Evolutionary conservation across 1,140 invertebrate genomes (phyloP).

Genomic region (Brachionus calyciflorus): DNA sequence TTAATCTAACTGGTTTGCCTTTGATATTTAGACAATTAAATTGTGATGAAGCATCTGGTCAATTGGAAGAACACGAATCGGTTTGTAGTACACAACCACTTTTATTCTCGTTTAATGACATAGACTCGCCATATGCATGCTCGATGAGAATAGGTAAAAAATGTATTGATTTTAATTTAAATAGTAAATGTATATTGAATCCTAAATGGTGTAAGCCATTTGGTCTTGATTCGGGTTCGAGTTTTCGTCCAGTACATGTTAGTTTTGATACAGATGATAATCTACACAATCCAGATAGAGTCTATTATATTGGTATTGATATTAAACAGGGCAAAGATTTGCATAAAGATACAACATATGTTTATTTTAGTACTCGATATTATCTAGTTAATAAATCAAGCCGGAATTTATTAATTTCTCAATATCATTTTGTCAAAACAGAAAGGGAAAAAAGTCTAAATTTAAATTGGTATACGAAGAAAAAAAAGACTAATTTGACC

Average conservation of each 20-base stretch:
- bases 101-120: constrained; percentile 86
- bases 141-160: constrained; percentile 41
- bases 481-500: constrained; percentile 41
- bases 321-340: constrained; percentile 79
- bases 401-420: constrained; percentile 77
- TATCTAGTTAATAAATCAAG: constrained; percentile 86
- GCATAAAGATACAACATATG: constrained; percentile 83
- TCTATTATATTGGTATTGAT: constrained; percentile 74
- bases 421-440: constrained; percentile 62
- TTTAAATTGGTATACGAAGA: constrained; percentile 50
- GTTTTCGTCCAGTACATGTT: constrained; percentile 31
- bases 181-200: not conserved
- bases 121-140: constrained; percentile 65
- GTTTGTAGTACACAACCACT: constrained; percentile 87
- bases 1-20: constrained; percentile 79
- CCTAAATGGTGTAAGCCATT: constrained; percentile 40
- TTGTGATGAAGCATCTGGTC: constrained; percentile 75
- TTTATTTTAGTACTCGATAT: constrained; percentile 86
- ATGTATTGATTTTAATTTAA: constrained; percentile 15
- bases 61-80: constrained; percentile 87
- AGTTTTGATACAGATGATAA: not conserved
- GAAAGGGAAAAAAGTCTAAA: not conserved
- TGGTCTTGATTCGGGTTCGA: constrained; percentile 34
- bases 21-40: constrained; percentile 46
- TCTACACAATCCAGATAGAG: constrained; percentile 57